These are phyloP conservation scores for Papilio gigon DNA, from an alignment of 2,888 invertebrate species.

Conservation along the genomic window DNA sequence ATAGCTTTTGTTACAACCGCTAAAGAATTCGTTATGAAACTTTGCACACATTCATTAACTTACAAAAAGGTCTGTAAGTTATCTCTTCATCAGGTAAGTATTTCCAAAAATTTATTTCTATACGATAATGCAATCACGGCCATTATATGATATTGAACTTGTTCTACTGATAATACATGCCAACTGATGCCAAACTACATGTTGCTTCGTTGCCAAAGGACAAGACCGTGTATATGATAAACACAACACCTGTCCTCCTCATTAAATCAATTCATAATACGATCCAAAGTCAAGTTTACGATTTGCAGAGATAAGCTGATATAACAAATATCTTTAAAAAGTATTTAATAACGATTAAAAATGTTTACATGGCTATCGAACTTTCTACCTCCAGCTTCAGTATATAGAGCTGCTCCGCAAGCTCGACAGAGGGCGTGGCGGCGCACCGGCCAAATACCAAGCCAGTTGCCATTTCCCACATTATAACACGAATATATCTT, in stretches of 20 bases:
- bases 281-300: neutral
- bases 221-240: neutral
- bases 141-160: conserved; percentile 10
- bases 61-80: neutral
- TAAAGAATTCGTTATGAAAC: neutral
- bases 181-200: neutral
- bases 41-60: neutral
- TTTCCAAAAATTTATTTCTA: neutral
- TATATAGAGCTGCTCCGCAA: conserved; percentile 20
- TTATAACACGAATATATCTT: conserved; percentile 40
- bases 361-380: neutral
- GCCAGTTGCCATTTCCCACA: conserved; percentile 41
- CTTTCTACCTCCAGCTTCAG: conserved; percentile 8
- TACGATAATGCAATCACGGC: conserved; percentile 2
- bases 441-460: conserved; percentile 20
- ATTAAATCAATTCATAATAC: neutral
- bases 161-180: neutral
- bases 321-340: neutral
- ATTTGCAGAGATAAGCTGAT: neutral
- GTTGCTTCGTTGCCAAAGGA: conserved; percentile 17
- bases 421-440: conserved; percentile 32
- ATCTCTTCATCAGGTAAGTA: neutral
- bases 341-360: neutral
- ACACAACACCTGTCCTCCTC: neutral
- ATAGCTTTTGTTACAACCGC: neutral